Evolutionary conservation across 2,888 invertebrate species (phyloP).

Genomic region (Agrotis clavis): DNA sequence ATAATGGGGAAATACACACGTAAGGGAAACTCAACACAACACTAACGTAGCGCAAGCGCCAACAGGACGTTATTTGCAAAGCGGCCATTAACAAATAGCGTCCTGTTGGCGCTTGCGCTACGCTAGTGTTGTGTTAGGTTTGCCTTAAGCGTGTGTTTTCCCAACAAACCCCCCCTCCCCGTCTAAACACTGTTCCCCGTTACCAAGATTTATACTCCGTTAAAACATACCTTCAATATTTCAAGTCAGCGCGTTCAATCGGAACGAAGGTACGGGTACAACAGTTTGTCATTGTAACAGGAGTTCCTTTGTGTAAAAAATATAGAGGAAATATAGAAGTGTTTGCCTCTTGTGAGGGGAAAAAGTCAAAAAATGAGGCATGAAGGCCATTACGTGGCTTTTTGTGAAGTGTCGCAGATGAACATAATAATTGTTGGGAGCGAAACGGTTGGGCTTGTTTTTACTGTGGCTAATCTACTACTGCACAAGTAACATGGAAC

Average conservation of each 20-base stretch:
- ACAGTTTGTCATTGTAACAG: conserved; percentile 41
- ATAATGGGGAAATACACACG: too few species aligned
- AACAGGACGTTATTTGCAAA: too few species aligned
- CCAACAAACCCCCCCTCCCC: too few species aligned
- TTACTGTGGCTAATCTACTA: background rate
- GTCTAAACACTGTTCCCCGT: too few species aligned
- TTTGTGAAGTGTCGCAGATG: conserved; percentile 1
- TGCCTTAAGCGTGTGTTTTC: too few species aligned
- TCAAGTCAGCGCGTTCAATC: conserved; percentile 39
- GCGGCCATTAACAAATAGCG: too few species aligned
- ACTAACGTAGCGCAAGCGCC: too few species aligned
- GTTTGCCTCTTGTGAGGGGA: conserved; percentile 15
- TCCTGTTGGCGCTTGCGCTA: too few species aligned
- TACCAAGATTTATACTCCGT: conserved; percentile 8
- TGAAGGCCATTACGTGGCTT: conserved; percentile 17
- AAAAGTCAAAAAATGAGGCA: conserved; percentile 13
- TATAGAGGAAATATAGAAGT: conserved; percentile 37
- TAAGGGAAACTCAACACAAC: too few species aligned
- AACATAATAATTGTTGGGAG: conserved; percentile 3
- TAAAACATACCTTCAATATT: conserved; percentile 49
- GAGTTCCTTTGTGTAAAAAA: conserved; percentile 36
- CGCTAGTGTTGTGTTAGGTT: too few species aligned
- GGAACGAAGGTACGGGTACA: conserved; percentile 23
- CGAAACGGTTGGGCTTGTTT: background rate
- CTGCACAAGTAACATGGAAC: too few species aligned